phyloP scores from a whole-genome alignment of 37 sponge, comb jelly and placozoan species.

The Ephydatia muelleri region DNA sequence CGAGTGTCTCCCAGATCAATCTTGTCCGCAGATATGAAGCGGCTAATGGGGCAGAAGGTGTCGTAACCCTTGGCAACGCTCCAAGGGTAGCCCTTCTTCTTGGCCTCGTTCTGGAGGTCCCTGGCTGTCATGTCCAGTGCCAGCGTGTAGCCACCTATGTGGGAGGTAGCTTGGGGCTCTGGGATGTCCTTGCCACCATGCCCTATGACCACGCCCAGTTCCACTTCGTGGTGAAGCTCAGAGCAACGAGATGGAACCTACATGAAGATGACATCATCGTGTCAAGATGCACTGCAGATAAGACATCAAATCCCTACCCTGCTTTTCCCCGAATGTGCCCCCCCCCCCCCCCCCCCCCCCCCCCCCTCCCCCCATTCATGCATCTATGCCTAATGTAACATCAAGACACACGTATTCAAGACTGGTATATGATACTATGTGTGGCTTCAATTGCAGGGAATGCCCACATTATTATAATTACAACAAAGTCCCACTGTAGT shows the following conservation, averaged over 20 bases:
- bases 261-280: not conserved
- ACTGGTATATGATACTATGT: too few relatives aligned
- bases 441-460: too few relatives aligned
- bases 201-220: constrained; percentile 91
- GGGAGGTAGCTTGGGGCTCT: constrained; percentile 54
- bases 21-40: constrained; percentile 60
- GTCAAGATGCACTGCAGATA: too few relatives aligned
- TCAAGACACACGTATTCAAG: too few relatives aligned
- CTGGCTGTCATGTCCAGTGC: constrained; percentile 98
- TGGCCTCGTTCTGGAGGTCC: constrained; percentile 83
- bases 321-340: not conserved
- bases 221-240: constrained; percentile 92
- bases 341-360: not conserved
- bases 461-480: too few relatives aligned
- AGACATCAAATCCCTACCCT: not conserved
- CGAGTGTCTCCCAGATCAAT: constrained; percentile 50
- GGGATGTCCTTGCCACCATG: constrained; percentile 74
- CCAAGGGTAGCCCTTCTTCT: constrained; percentile 93
- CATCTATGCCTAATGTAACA: too few relatives aligned
- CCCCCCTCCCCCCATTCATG: too few relatives aligned
- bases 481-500: too few relatives aligned
- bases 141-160: constrained; percentile 90
- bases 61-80: constrained; percentile 94
- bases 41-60: constrained; percentile 93
- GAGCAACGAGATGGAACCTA: constrained; percentile 69